Evolutionary conservation across 1,140 invertebrate genomes (phyloP).

Genomic region (Andricus grossulariae): DNA sequence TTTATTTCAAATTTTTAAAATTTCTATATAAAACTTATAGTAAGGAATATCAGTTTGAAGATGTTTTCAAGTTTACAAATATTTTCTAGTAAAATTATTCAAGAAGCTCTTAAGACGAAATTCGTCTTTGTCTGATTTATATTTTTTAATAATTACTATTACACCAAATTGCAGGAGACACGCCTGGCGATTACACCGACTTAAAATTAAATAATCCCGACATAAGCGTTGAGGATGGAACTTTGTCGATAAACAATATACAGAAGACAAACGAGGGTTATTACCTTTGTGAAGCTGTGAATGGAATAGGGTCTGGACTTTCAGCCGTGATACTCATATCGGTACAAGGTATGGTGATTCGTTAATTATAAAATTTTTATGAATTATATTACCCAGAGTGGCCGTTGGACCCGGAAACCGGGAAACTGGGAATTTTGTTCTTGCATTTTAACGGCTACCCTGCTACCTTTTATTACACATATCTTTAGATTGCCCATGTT

Average conservation of each 20-base stretch:
- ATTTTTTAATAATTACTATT: slow-evolving; percentile 32
- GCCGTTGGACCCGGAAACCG: too few species aligned
- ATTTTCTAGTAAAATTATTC: too few species aligned
- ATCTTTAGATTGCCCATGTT: neutral
- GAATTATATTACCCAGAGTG: too few species aligned
- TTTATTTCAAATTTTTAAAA: neutral
- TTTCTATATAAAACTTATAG: neutral
- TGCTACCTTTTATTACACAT: slow-evolving; percentile 26
- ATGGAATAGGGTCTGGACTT: slow-evolving; percentile 95
- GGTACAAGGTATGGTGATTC: slow-evolving; percentile 86
- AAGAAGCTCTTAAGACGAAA: too few species aligned
- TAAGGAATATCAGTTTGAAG: too few species aligned
- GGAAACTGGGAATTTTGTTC: neutral
- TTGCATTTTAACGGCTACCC: neutral
- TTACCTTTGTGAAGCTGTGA: slow-evolving; percentile 96
- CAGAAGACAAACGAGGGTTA: slow-evolving; percentile 95
- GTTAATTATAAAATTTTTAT: slow-evolving; percentile 9
- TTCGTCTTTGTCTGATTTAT: neutral
- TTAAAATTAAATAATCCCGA: slow-evolving; percentile 92
- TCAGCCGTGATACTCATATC: slow-evolving; percentile 94
- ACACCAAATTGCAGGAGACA: slow-evolving; percentile 81
- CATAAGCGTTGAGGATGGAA: slow-evolving; percentile 93
- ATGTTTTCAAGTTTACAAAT: too few species aligned
- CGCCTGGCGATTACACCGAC: slow-evolving; percentile 94
- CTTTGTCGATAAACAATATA: slow-evolving; percentile 90